Base-by-base conservation (phyloP, 2,797 vertebrate genomes). In the Rhinoraja longicauda region DNA sequence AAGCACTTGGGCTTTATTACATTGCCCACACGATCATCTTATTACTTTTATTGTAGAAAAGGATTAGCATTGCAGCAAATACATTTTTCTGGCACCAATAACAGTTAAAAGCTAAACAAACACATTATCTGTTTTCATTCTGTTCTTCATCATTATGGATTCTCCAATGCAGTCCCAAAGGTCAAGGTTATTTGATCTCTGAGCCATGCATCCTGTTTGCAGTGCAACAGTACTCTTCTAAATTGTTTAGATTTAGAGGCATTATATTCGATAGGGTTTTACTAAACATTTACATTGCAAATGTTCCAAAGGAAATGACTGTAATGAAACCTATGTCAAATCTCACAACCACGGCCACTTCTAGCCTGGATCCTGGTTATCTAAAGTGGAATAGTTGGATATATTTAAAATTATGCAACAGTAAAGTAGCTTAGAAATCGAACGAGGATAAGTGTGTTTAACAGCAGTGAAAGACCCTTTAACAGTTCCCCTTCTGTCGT, bases 401-500 rank as follows among this genome's bases (percentile, higher is more conserved):
- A 57, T 24, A n/a, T 26, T 10, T 92, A 92, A 92, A 45, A 92
- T 57, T 24, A 92, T 75, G 39, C 2, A 92, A 73, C 70, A 73
- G 39, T 36, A 64, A 73, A 92, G 70, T 57, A 45, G 39, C 72
- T 75, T 75, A 75, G 70, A 72, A 17, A 10, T 2, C 12, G 45
- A 90, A 72, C 72, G 8, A 90, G 26, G 24, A 39, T 72, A 72
- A 90, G 72, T 91, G 62, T 90, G 59, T 21, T 73, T 53, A 75
- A 75, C 10, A 36, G 24, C 90, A n/a, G 6, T 75, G 26, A 29
- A 29, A 75, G 90, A 32, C 39, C 10, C 10, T 72, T 72, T 53
- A 92, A 75, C 90, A 75, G 39, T 75, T 67, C 90, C 90, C 84
- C 29, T 39, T 29, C 70, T 73, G 90, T 92, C 26, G 70, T 64